Evolutionary conservation across 2,888 invertebrate species (phyloP).

Genomic region (Rhyacophila evoluta): DNA sequence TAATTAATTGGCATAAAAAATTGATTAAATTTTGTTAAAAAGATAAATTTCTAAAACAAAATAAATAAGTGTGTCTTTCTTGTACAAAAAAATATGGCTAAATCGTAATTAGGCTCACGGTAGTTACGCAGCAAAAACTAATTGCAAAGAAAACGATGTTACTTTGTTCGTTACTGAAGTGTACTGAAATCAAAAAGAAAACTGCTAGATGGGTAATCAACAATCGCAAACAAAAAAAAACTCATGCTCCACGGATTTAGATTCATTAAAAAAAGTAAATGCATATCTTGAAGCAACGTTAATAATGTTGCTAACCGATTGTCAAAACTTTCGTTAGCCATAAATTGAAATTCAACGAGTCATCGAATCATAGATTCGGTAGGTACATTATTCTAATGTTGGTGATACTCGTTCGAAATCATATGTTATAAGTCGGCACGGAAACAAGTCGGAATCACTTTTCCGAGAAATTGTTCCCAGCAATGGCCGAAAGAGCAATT

Average conservation of each 20-base stretch:
- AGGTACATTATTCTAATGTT: neutral
- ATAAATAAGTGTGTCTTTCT: neutral
- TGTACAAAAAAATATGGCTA: neutral
- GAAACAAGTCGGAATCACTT: neutral
- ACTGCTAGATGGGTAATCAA: neutral
- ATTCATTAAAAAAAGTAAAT: neutral
- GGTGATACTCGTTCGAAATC: too few species aligned
- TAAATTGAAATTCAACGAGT: neutral
- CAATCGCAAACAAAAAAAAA: neutral
- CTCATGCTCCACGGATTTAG: neutral
- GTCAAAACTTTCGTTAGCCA: constrained; percentile 8
- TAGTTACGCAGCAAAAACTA: neutral
- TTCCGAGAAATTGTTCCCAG: neutral
- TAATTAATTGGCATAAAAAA: too few species aligned
- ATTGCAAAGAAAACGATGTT: neutral
- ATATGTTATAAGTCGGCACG: neutral
- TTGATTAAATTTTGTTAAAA: neutral
- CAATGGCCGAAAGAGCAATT: neutral
- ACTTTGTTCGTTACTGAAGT: neutral
- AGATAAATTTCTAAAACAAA: neutral
- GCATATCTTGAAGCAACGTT: neutral
- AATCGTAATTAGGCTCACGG: neutral
- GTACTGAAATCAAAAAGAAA: neutral
- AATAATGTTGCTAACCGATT: neutral
- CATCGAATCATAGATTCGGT: neutral